Conservation (phyloP, 2,888 invertebrate species). For the Cosmia pyralina region DNA sequence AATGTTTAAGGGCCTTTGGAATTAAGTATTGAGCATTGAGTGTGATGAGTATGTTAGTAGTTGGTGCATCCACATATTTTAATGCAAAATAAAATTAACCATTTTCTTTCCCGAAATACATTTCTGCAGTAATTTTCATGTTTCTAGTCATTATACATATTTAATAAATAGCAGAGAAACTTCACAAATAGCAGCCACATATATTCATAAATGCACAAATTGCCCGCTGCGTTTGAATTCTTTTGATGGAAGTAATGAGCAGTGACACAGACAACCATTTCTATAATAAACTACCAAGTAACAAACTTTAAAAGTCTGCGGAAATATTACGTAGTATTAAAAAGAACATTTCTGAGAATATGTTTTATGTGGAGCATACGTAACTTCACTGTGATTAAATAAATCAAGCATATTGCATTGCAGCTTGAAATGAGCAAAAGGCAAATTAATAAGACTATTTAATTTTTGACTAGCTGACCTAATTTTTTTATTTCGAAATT, state of each 20-base stretch:
- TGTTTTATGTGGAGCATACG: not conserved
- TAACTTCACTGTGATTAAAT: slow-evolving; percentile 7
- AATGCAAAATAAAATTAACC: not conserved
- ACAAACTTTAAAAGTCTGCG: slow-evolving; percentile 15
- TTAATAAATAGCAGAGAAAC: not conserved
- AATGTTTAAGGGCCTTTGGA: not conserved
- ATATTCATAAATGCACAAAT: slow-evolving; percentile 20
- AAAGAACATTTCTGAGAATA: slow-evolving; percentile 3
- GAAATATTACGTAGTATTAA: slow-evolving; percentile 4
- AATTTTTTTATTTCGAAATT: no score
- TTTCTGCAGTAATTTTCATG: not conserved
- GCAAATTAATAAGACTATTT: slow-evolving; percentile 2
- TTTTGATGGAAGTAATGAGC: slow-evolving; percentile 31
- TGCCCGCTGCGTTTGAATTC: slow-evolving; percentile 7
- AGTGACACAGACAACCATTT: slow-evolving; percentile 15
- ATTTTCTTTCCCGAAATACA: not conserved
- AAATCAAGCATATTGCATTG: not conserved
- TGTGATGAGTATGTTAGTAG: not conserved
- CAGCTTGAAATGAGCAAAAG: not conserved
- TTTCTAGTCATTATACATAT: not conserved
- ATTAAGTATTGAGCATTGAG: not conserved
- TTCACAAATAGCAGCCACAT: slow-evolving; percentile 1
- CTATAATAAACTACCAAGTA: slow-evolving; percentile 8
- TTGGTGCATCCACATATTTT: not conserved
- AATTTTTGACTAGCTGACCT: not conserved